These are phyloP conservation scores for Labroides dimidiatus DNA, from an alignment of 2,797 vertebrate species.

Conservation along the genomic window DNA sequence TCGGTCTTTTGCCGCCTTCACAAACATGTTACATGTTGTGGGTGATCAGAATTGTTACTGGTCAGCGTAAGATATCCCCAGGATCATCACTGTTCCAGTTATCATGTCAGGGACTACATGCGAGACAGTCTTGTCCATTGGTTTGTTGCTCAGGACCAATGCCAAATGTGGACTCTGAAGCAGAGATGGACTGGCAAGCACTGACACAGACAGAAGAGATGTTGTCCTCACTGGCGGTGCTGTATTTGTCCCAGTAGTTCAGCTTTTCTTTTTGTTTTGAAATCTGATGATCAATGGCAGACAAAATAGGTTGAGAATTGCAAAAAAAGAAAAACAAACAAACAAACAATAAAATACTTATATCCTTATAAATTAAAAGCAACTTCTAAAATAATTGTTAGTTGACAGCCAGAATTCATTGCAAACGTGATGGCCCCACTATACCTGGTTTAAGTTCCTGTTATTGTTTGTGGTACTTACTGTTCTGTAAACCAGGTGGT, in stretches of 20 bases:
- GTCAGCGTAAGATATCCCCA: conserved; percentile 24
- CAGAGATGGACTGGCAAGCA: conserved; percentile 24
- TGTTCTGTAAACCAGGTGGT: conserved; percentile 7
- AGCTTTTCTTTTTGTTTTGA: conserved; percentile 8
- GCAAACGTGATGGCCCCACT: too few relatives aligned
- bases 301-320: not conserved
- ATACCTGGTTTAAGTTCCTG: not conserved
- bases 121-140: conserved; percentile 30
- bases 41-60: conserved; percentile 39
- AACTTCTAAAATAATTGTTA: not conserved
- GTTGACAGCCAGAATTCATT: not conserved
- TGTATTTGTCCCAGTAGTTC: conserved; percentile 30
- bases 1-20: conserved; percentile 39
- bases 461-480: conserved; percentile 38
- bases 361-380: not conserved
- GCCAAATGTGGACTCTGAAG: conserved; percentile 26
- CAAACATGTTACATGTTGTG: conserved; percentile 13
- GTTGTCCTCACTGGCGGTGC: conserved; percentile 45
- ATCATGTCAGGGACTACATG: conserved; percentile 58
- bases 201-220: conserved; percentile 58
- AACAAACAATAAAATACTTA: too few relatives aligned
- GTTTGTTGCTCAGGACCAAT: conserved; percentile 33
- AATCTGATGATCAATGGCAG: conserved; percentile 26
- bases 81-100: conserved; percentile 24
- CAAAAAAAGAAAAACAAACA: too few relatives aligned